phyloP scores from a whole-genome alignment of 2,888 invertebrate genomes.

The Aspidiotus rigidus region DNA sequence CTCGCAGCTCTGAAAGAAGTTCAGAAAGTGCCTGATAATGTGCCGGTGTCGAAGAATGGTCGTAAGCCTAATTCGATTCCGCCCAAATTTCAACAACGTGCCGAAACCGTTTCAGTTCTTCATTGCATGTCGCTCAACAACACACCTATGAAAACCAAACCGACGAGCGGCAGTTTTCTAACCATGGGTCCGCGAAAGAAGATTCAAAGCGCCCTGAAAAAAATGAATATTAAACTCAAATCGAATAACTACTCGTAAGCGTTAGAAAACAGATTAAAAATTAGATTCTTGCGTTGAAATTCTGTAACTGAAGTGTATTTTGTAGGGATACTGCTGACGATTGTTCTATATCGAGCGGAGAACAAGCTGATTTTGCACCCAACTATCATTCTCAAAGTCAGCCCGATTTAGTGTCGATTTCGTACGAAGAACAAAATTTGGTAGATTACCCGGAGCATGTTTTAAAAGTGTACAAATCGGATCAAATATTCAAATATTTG shows the following conservation, averaged over 20 bases:
- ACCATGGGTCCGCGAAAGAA: constrained; percentile 77
- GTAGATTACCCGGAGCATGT: constrained; percentile 93
- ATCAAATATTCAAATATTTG: constrained; percentile 96
- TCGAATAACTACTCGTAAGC: constrained; percentile 15
- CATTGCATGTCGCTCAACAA: constrained; percentile 28
- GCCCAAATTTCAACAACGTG: constrained; percentile 46
- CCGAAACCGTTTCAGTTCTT: constrained; percentile 16
- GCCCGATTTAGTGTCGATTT: constrained; percentile 65
- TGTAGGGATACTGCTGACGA: constrained; percentile 48
- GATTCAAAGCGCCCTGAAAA: constrained; percentile 73
- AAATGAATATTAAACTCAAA: constrained; percentile 76
- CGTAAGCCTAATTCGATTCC: constrained; percentile 46
- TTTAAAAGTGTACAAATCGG: constrained; percentile 87
- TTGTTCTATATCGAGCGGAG: constrained; percentile 42
- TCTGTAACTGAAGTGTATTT: not conserved
- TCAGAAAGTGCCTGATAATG: constrained; percentile 67
- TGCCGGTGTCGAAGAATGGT: constrained; percentile 59
- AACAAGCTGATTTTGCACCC: constrained; percentile 37
- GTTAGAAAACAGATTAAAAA: too few species aligned
- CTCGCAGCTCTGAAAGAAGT: constrained; percentile 56
- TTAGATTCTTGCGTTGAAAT: too few species aligned
- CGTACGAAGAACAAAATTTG: constrained; percentile 77
- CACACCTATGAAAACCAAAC: constrained; percentile 38
- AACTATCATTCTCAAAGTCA: constrained; percentile 65
- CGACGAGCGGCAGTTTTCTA: constrained; percentile 53